Conservation (phyloP, 1,140 invertebrate genomes). For the Papilio polytes region DNA sequence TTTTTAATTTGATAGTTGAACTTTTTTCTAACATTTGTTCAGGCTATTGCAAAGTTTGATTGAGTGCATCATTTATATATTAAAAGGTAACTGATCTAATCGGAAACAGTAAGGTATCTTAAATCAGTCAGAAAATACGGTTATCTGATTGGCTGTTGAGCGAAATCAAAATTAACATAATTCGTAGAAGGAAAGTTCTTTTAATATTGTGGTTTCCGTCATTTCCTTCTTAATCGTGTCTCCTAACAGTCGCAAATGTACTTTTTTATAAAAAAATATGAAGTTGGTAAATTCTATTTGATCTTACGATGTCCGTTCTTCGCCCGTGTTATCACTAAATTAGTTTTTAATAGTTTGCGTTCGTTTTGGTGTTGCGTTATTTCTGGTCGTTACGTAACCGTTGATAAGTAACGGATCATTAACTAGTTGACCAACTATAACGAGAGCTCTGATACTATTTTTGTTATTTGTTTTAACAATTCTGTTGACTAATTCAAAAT, state of each 20-base stretch:
- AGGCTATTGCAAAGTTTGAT: constrained; percentile 4
- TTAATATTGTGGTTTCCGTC: not conserved
- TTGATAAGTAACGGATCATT: constrained; percentile 35
- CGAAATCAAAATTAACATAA: not conserved
- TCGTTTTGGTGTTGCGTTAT: constrained; percentile 38
- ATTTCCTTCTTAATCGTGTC: too few relatives aligned
- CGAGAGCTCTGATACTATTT: not conserved
- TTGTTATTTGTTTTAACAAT: not conserved
- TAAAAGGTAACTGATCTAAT: constrained; percentile 3
- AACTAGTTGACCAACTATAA: constrained; percentile 29
- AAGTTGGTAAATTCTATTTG: constrained; percentile 1
- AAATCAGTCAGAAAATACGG: constrained; percentile 16
- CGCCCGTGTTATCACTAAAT: constrained; percentile 28
- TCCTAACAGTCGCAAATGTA: too few relatives aligned
- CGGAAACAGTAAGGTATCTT: not conserved
- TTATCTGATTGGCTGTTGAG: constrained; percentile 4
- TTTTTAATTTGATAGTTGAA: not conserved
- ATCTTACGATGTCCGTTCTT: constrained; percentile 24
- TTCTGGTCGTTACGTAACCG: constrained; percentile 36
- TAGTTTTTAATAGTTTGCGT: constrained; percentile 36
- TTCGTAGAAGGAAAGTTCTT: not conserved
- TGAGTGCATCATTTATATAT: constrained; percentile 15
- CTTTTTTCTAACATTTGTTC: not conserved
- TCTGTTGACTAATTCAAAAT: not conserved
- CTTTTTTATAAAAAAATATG: not conserved